Percentiles rank a stretch among this genome's conserved stretches.
These are phyloP conservation scores for Enoplosus armatus DNA, from an alignment of 2,797 vertebrate species.

Conservation along the genomic window DNA sequence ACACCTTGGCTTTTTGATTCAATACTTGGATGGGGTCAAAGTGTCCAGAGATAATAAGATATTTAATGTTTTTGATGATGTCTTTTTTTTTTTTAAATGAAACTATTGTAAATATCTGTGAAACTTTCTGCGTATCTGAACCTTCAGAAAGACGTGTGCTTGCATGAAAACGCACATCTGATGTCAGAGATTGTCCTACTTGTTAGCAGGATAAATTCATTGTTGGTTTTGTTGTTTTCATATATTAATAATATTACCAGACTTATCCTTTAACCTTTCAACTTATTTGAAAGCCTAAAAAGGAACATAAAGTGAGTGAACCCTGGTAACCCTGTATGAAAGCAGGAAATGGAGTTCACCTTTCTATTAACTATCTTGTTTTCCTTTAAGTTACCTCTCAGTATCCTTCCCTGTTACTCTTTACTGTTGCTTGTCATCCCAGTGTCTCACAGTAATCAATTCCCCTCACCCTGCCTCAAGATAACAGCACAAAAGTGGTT, in stretches of 20 bases:
- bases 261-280: neutral
- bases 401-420: neutral
- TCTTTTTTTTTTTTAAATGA: neutral
- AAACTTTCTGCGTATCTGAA: neutral
- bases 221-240: too few species aligned
- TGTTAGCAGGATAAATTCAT: too few species aligned
- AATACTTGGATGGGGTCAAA: neutral
- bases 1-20: neutral
- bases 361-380: neutral
- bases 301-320: neutral
- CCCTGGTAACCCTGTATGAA: neutral
- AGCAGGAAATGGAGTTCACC: slow-evolving; percentile 1
- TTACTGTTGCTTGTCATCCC: neutral
- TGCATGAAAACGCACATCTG: too few species aligned
- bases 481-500: slow-evolving; percentile 39
- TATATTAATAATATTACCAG: neutral
- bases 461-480: neutral
- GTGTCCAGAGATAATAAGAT: neutral
- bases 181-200: neutral
- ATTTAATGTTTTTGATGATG: neutral
- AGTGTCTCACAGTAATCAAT: slow-evolving; percentile 21
- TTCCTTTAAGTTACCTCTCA: neutral
- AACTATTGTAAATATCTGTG: neutral
- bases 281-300: neutral
- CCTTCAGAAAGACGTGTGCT: neutral